A percentile compares a stretch with the other conserved stretches of the same genome.
These are phyloP conservation scores for Ostrea edulis DNA, from an alignment of 1,140 invertebrate genomes.

Conservation along the genomic window DNA sequence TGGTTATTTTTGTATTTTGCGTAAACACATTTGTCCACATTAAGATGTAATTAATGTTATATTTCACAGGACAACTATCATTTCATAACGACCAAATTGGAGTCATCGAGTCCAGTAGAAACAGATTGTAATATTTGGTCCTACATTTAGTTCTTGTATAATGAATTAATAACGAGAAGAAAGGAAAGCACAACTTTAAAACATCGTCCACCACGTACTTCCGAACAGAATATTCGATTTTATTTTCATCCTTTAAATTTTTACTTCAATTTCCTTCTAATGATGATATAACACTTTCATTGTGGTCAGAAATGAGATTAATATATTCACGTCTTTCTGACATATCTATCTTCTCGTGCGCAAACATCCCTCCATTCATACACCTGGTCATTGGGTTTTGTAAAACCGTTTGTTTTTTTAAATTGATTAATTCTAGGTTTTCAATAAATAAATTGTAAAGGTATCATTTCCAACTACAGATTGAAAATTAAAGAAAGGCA, in stretches of 20 bases:
- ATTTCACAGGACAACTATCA: neutral
- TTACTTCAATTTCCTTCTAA: neutral
- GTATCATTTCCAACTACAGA: too few relatives aligned
- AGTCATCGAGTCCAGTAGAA: neutral
- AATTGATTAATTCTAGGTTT: too few relatives aligned
- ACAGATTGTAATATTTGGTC: neutral
- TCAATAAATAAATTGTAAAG: too few relatives aligned
- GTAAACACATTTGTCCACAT: neutral
- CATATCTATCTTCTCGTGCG: too few relatives aligned
- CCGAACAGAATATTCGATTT: neutral
- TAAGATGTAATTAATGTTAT: neutral
- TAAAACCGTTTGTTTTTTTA: too few relatives aligned
- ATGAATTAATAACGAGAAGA: neutral
- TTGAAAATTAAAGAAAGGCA: too few relatives aligned
- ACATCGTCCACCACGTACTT: neutral
- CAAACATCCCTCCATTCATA: too few relatives aligned
- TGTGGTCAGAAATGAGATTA: too few relatives aligned
- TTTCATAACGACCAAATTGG: neutral
- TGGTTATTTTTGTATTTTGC: neutral
- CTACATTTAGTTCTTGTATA: neutral
- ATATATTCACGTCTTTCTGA: too few relatives aligned
- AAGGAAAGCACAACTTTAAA: neutral
- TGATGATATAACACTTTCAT: too few relatives aligned
- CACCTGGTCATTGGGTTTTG: too few relatives aligned
- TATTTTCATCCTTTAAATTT: neutral